phyloP scores from a whole-genome alignment of 2,888 invertebrate species.

The Tuta absoluta region DNA sequence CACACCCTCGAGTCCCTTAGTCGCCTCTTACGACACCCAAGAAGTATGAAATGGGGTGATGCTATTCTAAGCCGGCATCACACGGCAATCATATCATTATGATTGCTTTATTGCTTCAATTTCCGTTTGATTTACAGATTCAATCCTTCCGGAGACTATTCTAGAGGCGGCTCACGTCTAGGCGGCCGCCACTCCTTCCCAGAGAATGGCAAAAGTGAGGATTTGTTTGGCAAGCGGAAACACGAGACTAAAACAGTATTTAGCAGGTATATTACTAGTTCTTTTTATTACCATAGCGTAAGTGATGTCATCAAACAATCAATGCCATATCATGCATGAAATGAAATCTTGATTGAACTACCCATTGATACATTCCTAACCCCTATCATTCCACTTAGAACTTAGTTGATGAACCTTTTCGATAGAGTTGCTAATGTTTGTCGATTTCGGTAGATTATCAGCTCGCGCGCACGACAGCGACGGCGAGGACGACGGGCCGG shows the following conservation, averaged over 20 bases:
- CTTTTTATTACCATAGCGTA: neutral
- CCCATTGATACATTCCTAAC: neutral
- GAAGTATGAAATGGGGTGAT: too few relatives aligned
- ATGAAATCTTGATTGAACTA: neutral
- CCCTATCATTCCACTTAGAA: neutral
- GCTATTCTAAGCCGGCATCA: too few relatives aligned
- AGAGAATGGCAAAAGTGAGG: constrained; percentile 71
- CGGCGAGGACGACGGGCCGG: constrained; percentile 70
- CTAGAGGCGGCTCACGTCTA: constrained; percentile 59
- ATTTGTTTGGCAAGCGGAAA: constrained; percentile 74
- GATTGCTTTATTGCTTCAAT: constrained; percentile 30
- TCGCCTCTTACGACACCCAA: too few relatives aligned
- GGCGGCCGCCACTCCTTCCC: constrained; percentile 64
- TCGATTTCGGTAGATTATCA: constrained; percentile 54
- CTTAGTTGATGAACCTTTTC: too few relatives aligned
- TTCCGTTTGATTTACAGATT: constrained; percentile 55
- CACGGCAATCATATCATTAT: too few relatives aligned
- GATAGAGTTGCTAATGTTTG: too few relatives aligned
- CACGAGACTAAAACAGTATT: constrained; percentile 81
- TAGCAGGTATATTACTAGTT: constrained; percentile 67
- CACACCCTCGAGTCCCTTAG: too few relatives aligned
- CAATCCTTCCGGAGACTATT: constrained; percentile 60
- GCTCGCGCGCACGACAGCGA: constrained; percentile 74
- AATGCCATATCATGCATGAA: neutral
- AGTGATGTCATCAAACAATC: neutral